Conservation (phyloP, 1,140 invertebrate genomes). For the Stegodyphus mimosarum region DNA sequence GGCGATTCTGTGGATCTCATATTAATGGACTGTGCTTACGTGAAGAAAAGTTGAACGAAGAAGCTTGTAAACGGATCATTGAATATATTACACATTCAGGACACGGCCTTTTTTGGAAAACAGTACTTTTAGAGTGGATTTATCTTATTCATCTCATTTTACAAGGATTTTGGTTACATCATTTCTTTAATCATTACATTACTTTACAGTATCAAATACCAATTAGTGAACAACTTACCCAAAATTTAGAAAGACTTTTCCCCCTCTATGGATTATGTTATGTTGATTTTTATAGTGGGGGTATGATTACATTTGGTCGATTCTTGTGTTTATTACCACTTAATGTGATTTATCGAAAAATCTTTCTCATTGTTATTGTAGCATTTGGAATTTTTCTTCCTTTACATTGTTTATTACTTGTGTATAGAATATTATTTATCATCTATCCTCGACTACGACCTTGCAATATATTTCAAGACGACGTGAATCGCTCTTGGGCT, state of each 20-base stretch:
- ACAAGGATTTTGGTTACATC: background rate
- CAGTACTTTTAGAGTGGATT: background rate
- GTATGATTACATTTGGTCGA: background rate
- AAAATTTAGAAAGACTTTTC: background rate
- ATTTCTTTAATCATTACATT: too few relatives aligned
- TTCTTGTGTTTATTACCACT: constrained; percentile 9
- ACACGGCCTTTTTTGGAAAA: constrained; percentile 11
- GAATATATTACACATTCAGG: constrained; percentile 15
- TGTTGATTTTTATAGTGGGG: background rate
- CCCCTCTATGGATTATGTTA: background rate
- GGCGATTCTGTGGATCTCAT: background rate
- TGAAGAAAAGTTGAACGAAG: background rate
- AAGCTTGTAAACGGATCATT: background rate
- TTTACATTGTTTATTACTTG: too few relatives aligned
- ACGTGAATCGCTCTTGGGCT: too few relatives aligned
- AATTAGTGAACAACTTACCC: background rate
- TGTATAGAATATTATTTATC: too few relatives aligned
- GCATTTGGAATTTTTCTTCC: too few relatives aligned
- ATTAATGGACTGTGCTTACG: background rate
- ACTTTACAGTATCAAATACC: background rate
- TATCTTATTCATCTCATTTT: background rate
- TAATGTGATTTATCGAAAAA: constrained; percentile 3
- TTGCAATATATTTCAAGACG: too few relatives aligned
- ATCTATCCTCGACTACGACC: too few relatives aligned
- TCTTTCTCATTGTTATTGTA: too few relatives aligned